Conservation (phyloP, 2,888 invertebrate genomes). For the Protula sp. region DNA sequence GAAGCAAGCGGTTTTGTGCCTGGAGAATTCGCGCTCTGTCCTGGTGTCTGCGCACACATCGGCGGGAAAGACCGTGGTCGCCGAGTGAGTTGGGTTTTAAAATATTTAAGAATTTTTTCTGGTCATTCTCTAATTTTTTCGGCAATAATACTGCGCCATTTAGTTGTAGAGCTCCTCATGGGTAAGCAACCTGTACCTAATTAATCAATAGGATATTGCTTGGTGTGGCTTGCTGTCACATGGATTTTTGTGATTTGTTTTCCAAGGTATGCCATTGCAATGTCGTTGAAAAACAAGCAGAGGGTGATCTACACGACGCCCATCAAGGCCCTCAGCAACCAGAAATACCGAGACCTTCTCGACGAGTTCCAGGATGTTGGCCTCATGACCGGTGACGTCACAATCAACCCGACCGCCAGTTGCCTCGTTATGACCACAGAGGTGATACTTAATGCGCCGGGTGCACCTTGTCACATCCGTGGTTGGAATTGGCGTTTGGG, state of each 20-base stretch:
- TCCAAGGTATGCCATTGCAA: conserved; percentile 80
- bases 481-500: too few species aligned
- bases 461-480: too few species aligned
- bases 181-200: too few species aligned
- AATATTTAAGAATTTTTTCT: too few species aligned
- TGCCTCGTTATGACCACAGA: conserved; percentile 99
- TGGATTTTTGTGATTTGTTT: too few species aligned
- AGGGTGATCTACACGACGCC: conserved; percentile 99
- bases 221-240: too few species aligned
- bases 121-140: too few species aligned
- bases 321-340: conserved; percentile 98
- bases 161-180: too few species aligned
- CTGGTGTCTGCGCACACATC: conserved; percentile 98
- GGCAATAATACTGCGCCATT: too few species aligned
- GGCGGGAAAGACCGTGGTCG: conserved; percentile 95
- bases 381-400: conserved; percentile 96
- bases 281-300: conserved; percentile 88
- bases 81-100: conserved; percentile 86
- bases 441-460: conserved; percentile 34
- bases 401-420: conserved; percentile 95
- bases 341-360: conserved; percentile 95
- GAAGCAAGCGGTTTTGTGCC: conserved; percentile 89
- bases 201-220: too few species aligned
- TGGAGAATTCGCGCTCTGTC: conserved; percentile 97
- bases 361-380: conserved; percentile 98